Evolutionary conservation across 1,140 invertebrate species (phyloP), one percentile per base, ranked within the genome.

Genomic region (Panagrolaimus sp.): DNA sequence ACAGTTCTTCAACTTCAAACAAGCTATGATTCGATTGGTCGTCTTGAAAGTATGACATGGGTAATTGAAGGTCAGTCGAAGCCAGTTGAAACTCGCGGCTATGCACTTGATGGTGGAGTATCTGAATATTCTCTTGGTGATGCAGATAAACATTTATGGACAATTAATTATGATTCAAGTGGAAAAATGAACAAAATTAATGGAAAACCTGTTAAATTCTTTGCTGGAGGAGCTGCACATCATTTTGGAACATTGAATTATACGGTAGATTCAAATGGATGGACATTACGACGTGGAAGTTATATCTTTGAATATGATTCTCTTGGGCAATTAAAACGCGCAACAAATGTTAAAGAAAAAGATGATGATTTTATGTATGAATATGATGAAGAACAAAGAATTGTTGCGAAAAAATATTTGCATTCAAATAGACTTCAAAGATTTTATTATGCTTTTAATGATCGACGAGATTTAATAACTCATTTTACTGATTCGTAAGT

Each of bases 401-500:
- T 57, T 11, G 20, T 57, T 57, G 11, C 51, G 5, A 57, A 16
- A 57, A 20, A 27, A 11, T 57, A 57, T 57, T 57, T 57, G 51
- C 51, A 57, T 57, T 57, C 51, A 9, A 27, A 11, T 9, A 14
- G 51, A 25, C 9, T 57, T 23, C 51, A 57, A 13, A 5, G 51
- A 27, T 57, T 57, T 13, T 57, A 57, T 57, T 57, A 57, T 25
- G 51, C 51, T 25, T 16, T 57, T 14, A 27, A 20, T 20, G 2
- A 57, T 57, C 20, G 20, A 11, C 20, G 9, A 2, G 51, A 57
- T 5, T 27, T 57, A 11, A 23, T 57, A 2, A 57, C 51, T 1
- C 51, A 57, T 20, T 57, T 57, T 16, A 57, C 51, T 57, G 51
- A 57, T 57, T 57, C 51, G 51, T 57, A n/a, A 57, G 51, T 57